Conservation (phyloP, 2,113 vertebrate species). For the Bufo gargarizans region DNA sequence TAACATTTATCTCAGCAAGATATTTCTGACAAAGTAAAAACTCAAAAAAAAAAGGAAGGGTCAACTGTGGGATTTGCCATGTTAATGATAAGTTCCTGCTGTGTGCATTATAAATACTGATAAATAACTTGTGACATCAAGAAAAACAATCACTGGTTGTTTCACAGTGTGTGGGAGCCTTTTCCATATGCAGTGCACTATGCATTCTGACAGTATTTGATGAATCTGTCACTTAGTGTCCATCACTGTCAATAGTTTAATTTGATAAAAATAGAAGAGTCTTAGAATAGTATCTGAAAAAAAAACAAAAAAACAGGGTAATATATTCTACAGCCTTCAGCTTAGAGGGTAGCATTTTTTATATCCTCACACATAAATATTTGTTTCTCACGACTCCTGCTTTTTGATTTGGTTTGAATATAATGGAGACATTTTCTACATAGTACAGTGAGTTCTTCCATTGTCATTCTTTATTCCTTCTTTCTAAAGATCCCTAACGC, state of each 20-base stretch:
- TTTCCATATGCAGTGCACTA: constrained; percentile 6
- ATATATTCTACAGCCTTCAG: neutral
- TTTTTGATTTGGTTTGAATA: neutral
- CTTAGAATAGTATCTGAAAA: neutral
- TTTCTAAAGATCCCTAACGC: neutral
- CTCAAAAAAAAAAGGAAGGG: neutral
- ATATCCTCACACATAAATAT: neutral
- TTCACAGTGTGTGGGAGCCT: constrained; percentile 12
- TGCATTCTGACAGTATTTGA: constrained; percentile 7
- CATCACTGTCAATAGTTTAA: constrained; percentile 8
- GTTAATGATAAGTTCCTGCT: neutral
- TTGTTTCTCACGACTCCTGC: neutral
- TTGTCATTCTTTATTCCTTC: neutral
- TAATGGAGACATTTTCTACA: neutral
- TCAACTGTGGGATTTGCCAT: neutral
- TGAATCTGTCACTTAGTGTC: constrained; percentile 19
- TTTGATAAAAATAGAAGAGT: neutral
- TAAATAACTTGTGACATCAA: neutral
- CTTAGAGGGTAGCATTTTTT: neutral
- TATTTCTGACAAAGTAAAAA: neutral
- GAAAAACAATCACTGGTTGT: neutral
- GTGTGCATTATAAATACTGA: constrained; percentile 5
- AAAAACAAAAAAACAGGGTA: neutral
- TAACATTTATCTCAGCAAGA: neutral
- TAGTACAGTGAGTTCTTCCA: neutral